Conservation (phyloP, 35 echinoderm and acorn worm genomes). For the Ophioderma brevispina region DNA sequence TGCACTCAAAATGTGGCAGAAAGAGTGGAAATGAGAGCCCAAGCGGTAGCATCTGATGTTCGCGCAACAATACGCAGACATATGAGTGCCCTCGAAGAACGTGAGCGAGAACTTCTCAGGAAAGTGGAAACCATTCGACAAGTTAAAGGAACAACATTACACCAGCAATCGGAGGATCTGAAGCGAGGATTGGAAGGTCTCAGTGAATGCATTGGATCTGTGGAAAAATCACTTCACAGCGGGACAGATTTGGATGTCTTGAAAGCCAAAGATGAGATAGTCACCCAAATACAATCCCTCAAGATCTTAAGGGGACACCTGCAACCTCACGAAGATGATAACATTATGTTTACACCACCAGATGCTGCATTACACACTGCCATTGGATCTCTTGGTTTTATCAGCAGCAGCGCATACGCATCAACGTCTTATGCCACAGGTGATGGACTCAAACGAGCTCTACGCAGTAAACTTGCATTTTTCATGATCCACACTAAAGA, state of each 20-base stretch:
- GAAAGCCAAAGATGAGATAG: slow-evolving; percentile 85
- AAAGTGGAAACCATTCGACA: slow-evolving; percentile 91
- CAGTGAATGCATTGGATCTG: slow-evolving; percentile 62
- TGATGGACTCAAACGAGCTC: slow-evolving; percentile 89
- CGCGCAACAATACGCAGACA: slow-evolving; percentile 80
- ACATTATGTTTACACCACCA: slow-evolving; percentile 91
- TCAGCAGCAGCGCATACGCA: slow-evolving; percentile 92
- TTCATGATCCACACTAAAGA: slow-evolving; percentile 94
- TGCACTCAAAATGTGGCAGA: slow-evolving; percentile 84
- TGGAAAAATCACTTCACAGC: slow-evolving; percentile 71
- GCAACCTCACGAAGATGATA: slow-evolving; percentile 91
- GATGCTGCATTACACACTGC: slow-evolving; percentile 96
- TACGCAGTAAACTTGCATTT: slow-evolving; percentile 64
- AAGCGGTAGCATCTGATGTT: slow-evolving; percentile 79
- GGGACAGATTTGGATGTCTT: slow-evolving; percentile 87
- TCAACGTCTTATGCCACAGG: slow-evolving; percentile 91
- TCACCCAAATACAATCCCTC: slow-evolving; percentile 73
- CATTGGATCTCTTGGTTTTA: slow-evolving; percentile 82
- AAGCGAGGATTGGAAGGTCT: slow-evolving; percentile 67
- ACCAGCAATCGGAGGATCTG: slow-evolving; percentile 76
- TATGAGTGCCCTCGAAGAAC: slow-evolving; percentile 87
- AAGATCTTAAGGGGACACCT: slow-evolving; percentile 69
- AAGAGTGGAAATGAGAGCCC: slow-evolving; percentile 70
- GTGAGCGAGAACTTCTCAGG: slow-evolving; percentile 75
- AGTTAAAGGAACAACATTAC: slow-evolving; percentile 78